phyloP scores from a whole-genome alignment of 2,113 vertebrate genomes.

The Notiomystis cincta region DNA sequence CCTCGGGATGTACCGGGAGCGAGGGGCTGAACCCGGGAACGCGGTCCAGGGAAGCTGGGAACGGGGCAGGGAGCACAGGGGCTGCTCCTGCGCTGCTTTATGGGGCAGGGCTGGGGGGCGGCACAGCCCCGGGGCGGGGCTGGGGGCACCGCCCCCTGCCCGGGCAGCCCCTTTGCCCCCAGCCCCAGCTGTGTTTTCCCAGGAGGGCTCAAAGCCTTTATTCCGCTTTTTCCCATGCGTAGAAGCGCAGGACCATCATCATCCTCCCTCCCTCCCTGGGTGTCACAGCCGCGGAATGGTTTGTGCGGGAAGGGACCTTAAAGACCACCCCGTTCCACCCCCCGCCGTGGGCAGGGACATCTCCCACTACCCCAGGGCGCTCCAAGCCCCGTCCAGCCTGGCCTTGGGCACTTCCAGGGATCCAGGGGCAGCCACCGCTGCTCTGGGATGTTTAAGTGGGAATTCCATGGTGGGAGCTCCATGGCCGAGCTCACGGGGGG shows the following conservation, averaged over 20 bases:
- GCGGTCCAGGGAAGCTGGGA: background rate
- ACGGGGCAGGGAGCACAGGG: accelerated
- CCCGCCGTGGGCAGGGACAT: background rate
- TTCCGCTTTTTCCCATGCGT: background rate
- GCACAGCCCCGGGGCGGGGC: background rate
- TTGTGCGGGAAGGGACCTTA: too few species aligned
- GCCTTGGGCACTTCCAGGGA: background rate
- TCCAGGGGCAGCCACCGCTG: background rate
- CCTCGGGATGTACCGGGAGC: background rate
- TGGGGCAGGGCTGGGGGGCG: background rate
- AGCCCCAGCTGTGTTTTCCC: background rate
- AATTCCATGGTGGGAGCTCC: background rate
- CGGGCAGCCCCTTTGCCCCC: background rate
- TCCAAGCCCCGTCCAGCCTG: accelerated
- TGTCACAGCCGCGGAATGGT: background rate
- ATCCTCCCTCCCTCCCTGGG: background rate
- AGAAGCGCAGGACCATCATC: background rate
- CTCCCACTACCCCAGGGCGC: accelerated
- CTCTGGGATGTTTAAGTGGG: background rate
- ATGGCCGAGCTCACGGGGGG: accelerated
- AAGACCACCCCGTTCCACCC: background rate
- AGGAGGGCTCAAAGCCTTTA: background rate
- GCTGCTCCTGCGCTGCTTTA: background rate
- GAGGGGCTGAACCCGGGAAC: background rate
- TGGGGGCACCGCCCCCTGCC: background rate